Conservation (phyloP, 2,113 vertebrate species). For the Junco hyemalis region DNA sequence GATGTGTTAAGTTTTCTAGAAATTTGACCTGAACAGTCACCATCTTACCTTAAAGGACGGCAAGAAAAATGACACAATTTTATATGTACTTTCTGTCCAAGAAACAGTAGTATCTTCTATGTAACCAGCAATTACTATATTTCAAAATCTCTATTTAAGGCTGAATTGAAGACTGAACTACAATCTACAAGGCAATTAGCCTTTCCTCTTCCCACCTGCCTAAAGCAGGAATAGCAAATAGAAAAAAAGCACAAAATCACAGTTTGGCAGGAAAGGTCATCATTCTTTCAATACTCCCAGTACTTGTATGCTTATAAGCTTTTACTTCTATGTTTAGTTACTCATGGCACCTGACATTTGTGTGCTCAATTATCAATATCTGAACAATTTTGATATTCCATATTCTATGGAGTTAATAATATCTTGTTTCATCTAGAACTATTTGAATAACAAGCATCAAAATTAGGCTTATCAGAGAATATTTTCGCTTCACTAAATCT, state of each 20-base stretch:
- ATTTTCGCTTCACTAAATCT: background rate
- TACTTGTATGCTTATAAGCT: background rate
- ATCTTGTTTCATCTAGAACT: background rate
- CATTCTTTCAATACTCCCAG: background rate
- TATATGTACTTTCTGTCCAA: background rate
- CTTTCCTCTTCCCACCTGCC: background rate
- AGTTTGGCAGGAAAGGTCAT: background rate
- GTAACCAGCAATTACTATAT: background rate
- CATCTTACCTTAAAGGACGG: background rate
- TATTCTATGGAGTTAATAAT: background rate
- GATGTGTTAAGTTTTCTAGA: background rate
- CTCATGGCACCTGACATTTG: background rate
- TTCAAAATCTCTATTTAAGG: background rate
- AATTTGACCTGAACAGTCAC: background rate
- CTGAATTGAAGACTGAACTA: background rate
- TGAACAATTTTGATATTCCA: background rate
- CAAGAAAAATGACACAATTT: background rate
- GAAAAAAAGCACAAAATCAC: background rate
- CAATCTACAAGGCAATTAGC: fast-evolving
- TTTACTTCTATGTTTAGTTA: background rate
- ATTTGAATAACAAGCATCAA: background rate
- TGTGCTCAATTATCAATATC: fast-evolving
- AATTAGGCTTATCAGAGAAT: background rate
- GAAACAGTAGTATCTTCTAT: background rate
- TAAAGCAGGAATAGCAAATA: background rate